Percentiles rank a stretch among this genome's conserved stretches.
Conservation (phyloP, 2,113 vertebrate genomes). For the Peromyscus maniculatus region DNA sequence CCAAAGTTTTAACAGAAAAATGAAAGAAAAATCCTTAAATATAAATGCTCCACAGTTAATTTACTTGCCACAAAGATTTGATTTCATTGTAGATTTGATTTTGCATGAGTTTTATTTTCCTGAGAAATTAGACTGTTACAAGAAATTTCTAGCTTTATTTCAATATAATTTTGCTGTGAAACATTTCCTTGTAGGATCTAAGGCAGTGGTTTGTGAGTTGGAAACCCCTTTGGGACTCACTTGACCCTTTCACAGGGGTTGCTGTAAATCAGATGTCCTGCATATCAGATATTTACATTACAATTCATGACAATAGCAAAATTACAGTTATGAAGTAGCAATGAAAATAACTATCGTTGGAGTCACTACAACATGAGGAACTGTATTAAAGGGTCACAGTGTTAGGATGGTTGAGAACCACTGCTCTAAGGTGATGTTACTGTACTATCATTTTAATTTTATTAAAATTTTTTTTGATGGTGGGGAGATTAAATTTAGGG, state of each 20-base stretch:
- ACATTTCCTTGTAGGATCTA: conserved; percentile 32
- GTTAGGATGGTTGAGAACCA: not conserved
- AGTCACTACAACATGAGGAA: not conserved
- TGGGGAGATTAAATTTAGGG: not conserved
- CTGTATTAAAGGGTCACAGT: not conserved
- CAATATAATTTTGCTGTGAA: conserved; percentile 36
- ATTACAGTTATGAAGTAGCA: not conserved
- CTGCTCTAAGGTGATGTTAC: not conserved
- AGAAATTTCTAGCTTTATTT: conserved; percentile 21
- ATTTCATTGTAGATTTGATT: conserved; percentile 48
- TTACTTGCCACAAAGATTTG: conserved; percentile 18
- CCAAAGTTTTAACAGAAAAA: conserved; percentile 15
- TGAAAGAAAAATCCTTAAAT: conserved; percentile 46
- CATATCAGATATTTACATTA: not conserved
- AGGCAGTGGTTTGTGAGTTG: not conserved
- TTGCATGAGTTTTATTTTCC: not conserved
- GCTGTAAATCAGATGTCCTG: not conserved
- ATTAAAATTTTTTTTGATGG: not conserved
- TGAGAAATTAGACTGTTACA: conserved; percentile 59
- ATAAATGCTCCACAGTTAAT: conserved; percentile 11
- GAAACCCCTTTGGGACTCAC: not conserved
- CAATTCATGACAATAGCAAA: not conserved
- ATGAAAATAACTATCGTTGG: not conserved
- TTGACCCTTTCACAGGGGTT: not conserved
- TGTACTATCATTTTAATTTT: not conserved